phyloP scores from a whole-genome alignment of 2,797 vertebrate species.

The Coendou prehensilis region DNA sequence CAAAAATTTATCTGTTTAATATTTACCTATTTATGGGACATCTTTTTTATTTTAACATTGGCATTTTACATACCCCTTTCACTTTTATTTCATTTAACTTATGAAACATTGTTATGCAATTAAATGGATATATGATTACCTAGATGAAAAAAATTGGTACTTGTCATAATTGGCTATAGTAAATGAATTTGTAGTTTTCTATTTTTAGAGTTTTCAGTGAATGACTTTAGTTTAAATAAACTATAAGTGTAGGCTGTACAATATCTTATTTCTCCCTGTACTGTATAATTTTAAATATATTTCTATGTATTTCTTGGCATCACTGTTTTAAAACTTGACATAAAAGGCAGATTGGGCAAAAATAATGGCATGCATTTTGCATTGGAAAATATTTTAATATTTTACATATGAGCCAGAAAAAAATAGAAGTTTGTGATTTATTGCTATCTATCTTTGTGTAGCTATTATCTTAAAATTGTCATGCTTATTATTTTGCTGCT shows the following conservation, averaged over 20 bases:
- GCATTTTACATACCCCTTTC: background rate
- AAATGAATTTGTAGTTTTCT: slow-evolving; percentile 30
- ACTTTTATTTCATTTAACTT: slow-evolving; percentile 42
- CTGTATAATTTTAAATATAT: slow-evolving; percentile 50
- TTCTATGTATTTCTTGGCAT: slow-evolving; percentile 23
- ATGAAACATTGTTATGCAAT: background rate
- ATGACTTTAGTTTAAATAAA: slow-evolving; percentile 35
- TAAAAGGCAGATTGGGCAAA: slow-evolving; percentile 52
- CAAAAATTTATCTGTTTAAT: slow-evolving; percentile 7
- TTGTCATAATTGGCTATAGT: slow-evolving; percentile 2
- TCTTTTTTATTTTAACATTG: slow-evolving; percentile 52
- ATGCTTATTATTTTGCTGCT: slow-evolving; percentile 52
- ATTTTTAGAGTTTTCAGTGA: slow-evolving; percentile 59
- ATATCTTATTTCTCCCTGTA: background rate
- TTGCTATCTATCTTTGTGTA: background rate
- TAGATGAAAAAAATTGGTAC: background rate
- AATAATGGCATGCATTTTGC: slow-evolving; percentile 37
- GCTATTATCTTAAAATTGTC: slow-evolving; percentile 43
- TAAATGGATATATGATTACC: background rate
- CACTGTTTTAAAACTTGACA: slow-evolving; percentile 48
- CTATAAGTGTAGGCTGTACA: background rate
- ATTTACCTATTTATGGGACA: background rate
- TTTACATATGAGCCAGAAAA: slow-evolving; percentile 43
- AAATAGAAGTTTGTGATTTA: slow-evolving; percentile 45
- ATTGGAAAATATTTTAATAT: slow-evolving; percentile 61